Base-by-base conservation (phyloP, 92 coral and sea anemone species). In the Zoanthus solanderi region DNA sequence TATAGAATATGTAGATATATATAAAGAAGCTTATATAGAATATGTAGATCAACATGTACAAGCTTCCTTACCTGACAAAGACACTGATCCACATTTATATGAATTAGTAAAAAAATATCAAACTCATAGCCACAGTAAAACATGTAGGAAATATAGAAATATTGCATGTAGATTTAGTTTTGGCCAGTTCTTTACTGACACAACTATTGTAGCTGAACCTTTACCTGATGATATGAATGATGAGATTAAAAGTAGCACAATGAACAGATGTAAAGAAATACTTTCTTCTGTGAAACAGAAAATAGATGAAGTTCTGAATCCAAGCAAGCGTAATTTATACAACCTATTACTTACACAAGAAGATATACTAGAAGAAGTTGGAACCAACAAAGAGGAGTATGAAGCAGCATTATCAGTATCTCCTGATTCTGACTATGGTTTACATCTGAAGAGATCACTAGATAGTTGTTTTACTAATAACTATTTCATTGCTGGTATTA, bases 241-340 rank as follows among this genome's bases (percentile, higher is more conserved):
- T 63, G 69, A 63, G 69, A 63, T 63, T 63, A 63, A 63, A 63
- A 63, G 69, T 63, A 63, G 69, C 69, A 63, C 69, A 63, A 18
- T 63, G 69, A 63, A 63, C 69, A 63, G 69, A 63, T 63, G 69
- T 63, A 63, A 63, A 63, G 69, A 63, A 63, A 63, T 63, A 63
- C 69, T 63, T 72, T 53, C 93, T 87, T 74, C 88, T 46, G 31
- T 91, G 88, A 71, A 58, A 75, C 71, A 94, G 87, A 94, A 86
- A 92, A 83, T 94, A 94, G 61, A 94, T 91, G 54, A 94, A 94
- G 76, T 92, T 91, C 72, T 87, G 88, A 78, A 94, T 89, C 75
- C 80, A 86, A 72, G 16, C 88, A 72, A 89, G 96, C 69, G 32
- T 63, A 63, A 63, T 63, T 63, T 63, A 63, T 63, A 63, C 69